Evolutionary conservation across 2,797 vertebrate genomes (phyloP).

Genomic region (Gambusia yucatana): DNA sequence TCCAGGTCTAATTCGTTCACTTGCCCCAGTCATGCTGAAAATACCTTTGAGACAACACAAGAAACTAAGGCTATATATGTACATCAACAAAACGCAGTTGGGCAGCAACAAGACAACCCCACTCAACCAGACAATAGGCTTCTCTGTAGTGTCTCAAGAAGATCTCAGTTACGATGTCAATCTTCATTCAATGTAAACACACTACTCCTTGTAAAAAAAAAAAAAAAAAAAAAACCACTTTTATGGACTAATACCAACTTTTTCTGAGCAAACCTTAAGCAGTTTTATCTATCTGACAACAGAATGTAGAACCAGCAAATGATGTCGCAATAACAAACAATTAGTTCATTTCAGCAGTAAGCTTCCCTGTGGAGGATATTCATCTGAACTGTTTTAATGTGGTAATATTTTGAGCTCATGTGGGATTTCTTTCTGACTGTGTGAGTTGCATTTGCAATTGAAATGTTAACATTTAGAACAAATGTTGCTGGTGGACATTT

Average conservation of each 20-base stretch:
- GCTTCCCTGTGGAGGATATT: not conserved
- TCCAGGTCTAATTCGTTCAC: constrained; percentile 35
- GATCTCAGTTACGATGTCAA: not conserved
- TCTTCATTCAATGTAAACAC: not conserved
- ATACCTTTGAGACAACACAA: constrained; percentile 44
- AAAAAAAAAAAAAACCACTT: not conserved
- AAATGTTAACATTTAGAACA: constrained; percentile 36
- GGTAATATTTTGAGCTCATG: constrained; percentile 18
- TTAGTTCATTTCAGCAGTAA: not conserved
- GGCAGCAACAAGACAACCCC: constrained; percentile 15
- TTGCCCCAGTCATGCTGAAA: constrained; percentile 29
- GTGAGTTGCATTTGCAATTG: constrained; percentile 36
- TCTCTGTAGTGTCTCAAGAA: constrained; percentile 8
- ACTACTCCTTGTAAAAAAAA: not conserved
- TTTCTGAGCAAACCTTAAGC: not conserved
- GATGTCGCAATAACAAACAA: not conserved
- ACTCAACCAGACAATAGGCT: constrained; percentile 7
- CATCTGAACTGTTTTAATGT: not conserved
- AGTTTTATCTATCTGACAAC: not conserved
- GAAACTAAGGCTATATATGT: constrained; percentile 64
- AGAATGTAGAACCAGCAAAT: not conserved
- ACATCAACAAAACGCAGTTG: constrained; percentile 35
- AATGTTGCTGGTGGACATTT: constrained; percentile 36
- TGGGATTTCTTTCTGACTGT: constrained; percentile 6
- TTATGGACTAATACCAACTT: not conserved